Conservation (phyloP, 2,113 vertebrate species). For the Lucifuga dentata region DNA sequence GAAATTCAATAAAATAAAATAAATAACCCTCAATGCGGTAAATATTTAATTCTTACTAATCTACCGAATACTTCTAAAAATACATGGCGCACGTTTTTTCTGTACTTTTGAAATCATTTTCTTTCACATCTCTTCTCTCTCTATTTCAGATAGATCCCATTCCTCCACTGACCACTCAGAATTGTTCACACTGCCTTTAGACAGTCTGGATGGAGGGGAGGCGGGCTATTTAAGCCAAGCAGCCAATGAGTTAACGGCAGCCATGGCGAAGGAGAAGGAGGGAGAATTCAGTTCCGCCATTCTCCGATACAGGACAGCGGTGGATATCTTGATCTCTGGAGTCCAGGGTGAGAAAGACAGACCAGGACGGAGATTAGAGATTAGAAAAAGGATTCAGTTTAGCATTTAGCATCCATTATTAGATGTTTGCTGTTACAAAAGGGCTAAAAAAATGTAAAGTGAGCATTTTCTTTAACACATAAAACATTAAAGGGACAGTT, state of each 20-base stretch:
- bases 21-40: too few species aligned
- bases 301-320: constrained; percentile 83
- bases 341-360: constrained; percentile 79
- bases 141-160: constrained; percentile 56
- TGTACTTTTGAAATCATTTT: neutral
- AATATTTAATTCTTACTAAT: too few species aligned
- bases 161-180: constrained; percentile 71
- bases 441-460: too few species aligned
- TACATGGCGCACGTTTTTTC: too few species aligned
- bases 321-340: constrained; percentile 88
- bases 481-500: too few species aligned
- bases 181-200: constrained; percentile 68
- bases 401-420: too few species aligned
- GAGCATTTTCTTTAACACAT: too few species aligned
- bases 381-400: neutral
- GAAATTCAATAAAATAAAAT: too few species aligned
- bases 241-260: constrained; percentile 68
- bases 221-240: constrained; percentile 80
- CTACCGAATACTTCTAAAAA: too few species aligned
- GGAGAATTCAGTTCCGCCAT: constrained; percentile 84
- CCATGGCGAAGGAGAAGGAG: constrained; percentile 75
- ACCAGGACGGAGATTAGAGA: too few species aligned
- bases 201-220: constrained; percentile 44
- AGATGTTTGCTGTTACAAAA: too few species aligned
- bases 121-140: neutral